These are phyloP conservation scores for Oryzias woworae DNA, from an alignment of 2,113 vertebrate species.

Conservation along the genomic window DNA sequence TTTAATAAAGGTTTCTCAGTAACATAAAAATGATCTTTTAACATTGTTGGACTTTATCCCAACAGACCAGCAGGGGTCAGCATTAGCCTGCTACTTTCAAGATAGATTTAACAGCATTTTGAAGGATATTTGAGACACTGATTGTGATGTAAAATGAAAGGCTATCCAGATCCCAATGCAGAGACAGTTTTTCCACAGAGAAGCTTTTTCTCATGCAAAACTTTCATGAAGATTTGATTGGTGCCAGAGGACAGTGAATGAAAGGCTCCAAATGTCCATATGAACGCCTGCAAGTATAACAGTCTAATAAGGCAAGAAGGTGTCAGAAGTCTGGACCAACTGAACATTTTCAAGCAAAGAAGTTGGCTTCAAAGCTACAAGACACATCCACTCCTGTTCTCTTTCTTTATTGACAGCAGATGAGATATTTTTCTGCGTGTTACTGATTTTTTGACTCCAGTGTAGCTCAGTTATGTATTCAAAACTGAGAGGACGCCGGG, in stretches of 20 bases:
- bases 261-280: not conserved
- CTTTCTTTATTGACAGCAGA: not conserved
- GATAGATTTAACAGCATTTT: too few species aligned
- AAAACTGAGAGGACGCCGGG: constrained; percentile 51
- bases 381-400: constrained; percentile 8
- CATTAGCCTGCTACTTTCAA: not conserved
- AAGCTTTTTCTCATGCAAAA: not conserved
- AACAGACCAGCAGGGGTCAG: constrained; percentile 46
- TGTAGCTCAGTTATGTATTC: constrained; percentile 45
- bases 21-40: not conserved
- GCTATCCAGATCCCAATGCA: not conserved
- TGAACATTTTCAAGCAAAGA: constrained; percentile 22
- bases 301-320: constrained; percentile 1
- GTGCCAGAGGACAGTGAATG: constrained; percentile 3
- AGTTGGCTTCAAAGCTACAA: constrained; percentile 15
- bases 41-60: not conserved
- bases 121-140: too few species aligned
- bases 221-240: constrained; percentile 4
- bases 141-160: not conserved
- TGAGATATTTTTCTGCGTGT: constrained; percentile 24
- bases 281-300: not conserved
- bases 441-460: constrained; percentile 27
- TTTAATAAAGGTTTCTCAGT: too few species aligned
- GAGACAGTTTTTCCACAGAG: not conserved
- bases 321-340: not conserved